A percentile compares a stretch with the other conserved stretches of the same genome.
Conservation (phyloP, 2,113 vertebrate genomes). For the Chaetodon trifascialis region DNA sequence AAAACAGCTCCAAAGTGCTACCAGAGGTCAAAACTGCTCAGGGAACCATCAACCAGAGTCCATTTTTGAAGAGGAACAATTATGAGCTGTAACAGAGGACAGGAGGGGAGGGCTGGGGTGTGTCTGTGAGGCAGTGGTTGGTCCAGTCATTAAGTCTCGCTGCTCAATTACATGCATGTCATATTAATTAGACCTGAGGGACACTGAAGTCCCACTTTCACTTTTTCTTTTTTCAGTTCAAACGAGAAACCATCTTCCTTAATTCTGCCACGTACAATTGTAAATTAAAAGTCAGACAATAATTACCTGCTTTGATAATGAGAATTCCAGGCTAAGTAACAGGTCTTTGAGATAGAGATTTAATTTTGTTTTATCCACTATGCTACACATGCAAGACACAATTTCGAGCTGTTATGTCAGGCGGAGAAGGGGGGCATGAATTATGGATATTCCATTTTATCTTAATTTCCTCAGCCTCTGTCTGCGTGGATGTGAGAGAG, state of each 20-base stretch:
- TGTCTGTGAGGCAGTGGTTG: not conserved
- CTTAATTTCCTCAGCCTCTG: conserved; percentile 57
- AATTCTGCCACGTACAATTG: conserved; percentile 45
- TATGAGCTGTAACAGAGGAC: not conserved
- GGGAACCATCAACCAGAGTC: not conserved
- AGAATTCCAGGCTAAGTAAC: conserved; percentile 50
- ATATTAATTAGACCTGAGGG: not conserved
- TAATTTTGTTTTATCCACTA: conserved; percentile 60
- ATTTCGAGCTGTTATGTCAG: conserved; percentile 41
- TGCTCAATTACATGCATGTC: conserved; percentile 53
- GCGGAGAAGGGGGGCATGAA: conserved; percentile 46
- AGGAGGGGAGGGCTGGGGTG: not conserved
- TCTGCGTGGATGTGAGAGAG: conserved; percentile 33
- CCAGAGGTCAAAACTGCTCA: not conserved
- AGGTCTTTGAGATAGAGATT: conserved; percentile 63
- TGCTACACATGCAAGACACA: conserved; percentile 31
- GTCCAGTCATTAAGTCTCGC: conserved; percentile 7
- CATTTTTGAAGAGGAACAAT: not conserved
- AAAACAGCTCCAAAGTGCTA: not conserved
- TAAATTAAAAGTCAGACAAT: conserved; percentile 70
- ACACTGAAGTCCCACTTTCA: conserved; percentile 1
- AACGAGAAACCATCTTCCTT: conserved; percentile 27
- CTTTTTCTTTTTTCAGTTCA: conserved; percentile 14
- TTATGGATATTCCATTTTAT: conserved; percentile 71
- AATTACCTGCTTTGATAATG: conserved; percentile 65